Conservation (phyloP, 2,113 vertebrate genomes). For the Camelus dromedarius region DNA sequence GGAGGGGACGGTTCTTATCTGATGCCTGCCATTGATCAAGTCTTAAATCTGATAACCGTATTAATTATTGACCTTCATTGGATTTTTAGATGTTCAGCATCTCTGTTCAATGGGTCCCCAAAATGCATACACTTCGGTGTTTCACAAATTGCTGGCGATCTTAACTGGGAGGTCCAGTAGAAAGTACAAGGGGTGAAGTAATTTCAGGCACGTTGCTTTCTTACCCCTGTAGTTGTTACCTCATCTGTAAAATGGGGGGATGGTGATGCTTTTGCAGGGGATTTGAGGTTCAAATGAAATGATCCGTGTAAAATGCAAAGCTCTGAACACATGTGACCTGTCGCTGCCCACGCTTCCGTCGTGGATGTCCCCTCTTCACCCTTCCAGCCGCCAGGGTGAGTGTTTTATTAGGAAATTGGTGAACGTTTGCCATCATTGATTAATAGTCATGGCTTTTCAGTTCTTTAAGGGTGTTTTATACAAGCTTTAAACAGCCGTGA, state of each 20-base stretch:
- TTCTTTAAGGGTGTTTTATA: background rate
- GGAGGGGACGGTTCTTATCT: background rate
- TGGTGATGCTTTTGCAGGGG: background rate
- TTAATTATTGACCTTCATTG: background rate
- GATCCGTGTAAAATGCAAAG: accelerated
- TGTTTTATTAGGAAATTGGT: background rate
- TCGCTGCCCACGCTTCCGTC: accelerated
- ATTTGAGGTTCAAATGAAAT: background rate
- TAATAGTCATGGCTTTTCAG: background rate
- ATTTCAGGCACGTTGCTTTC: background rate
- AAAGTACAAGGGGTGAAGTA: accelerated
- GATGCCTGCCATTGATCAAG: accelerated
- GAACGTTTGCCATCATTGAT: background rate
- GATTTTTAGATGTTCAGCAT: background rate
- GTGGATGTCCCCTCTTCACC: accelerated
- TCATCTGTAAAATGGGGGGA: background rate
- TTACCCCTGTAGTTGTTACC: background rate
- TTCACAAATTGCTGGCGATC: background rate
- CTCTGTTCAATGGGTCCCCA: background rate
- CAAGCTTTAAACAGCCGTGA: background rate
- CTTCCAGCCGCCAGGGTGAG: background rate
- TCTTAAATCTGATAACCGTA: background rate
- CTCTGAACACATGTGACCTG: accelerated
- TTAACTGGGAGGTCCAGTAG: background rate
- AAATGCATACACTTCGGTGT: too few species aligned